Percentiles rank a stretch among this genome's conserved stretches.
Evolutionary conservation across 2,113 vertebrate species (phyloP).

Genomic region (Chloropsis cyanopogon): DNA sequence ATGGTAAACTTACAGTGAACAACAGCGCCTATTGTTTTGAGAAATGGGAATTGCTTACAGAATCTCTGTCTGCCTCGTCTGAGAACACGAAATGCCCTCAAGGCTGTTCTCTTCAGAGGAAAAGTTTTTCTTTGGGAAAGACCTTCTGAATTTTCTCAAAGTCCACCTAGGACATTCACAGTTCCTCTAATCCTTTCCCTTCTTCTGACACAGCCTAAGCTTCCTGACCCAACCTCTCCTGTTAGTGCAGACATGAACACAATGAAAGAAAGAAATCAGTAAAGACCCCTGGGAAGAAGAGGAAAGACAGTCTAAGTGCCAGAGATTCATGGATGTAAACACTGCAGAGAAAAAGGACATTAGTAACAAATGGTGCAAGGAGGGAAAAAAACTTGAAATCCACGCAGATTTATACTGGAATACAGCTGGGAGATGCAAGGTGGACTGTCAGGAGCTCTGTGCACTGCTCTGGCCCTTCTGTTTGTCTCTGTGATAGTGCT

Average conservation of each 20-base stretch:
- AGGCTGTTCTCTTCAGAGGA: too few species aligned
- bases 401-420: background rate
- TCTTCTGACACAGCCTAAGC: background rate
- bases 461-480: background rate
- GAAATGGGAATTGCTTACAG: too few species aligned
- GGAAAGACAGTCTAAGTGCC: background rate
- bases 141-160: too few species aligned
- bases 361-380: background rate
- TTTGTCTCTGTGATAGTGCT: background rate
- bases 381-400: background rate
- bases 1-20: too few species aligned
- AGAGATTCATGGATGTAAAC: background rate
- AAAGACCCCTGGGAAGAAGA: background rate
- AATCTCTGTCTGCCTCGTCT: too few species aligned
- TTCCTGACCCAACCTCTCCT: rapidly evolving
- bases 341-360: background rate
- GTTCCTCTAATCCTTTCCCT: background rate
- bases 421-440: background rate
- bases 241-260: rapidly evolving
- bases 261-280: background rate
- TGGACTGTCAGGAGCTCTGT: background rate
- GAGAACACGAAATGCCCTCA: too few species aligned
- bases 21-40: too few species aligned
- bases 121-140: too few species aligned
- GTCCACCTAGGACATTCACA: background rate